Base-by-base conservation (phyloP, 2,888 invertebrate species). In the Brachylomia viminalis region DNA sequence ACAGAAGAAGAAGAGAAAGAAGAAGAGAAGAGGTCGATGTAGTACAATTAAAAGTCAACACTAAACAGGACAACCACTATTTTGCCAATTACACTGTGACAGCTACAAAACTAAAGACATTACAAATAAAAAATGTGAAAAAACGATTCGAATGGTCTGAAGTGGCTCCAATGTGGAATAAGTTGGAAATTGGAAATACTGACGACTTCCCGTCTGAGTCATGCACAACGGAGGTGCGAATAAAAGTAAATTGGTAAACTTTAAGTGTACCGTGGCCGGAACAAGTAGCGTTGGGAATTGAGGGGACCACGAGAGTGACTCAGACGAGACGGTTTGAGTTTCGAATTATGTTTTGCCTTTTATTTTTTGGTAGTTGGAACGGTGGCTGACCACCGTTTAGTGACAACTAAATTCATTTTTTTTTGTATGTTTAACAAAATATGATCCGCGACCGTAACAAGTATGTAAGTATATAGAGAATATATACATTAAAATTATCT, bases 161-260 rank as follows among this genome's bases (percentile, higher is more conserved):
- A 92, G 89, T 92, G 89, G 79, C 84, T 89, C 84, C 88, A 92
- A 90, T 90, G 91, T 90, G 88, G 92, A 92, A 93, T 92, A 94
- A 95, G 93, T 94, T 94, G 84, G 92, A 94, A 95, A 95, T 95
- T 94, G 95, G 92, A 94, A 93, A 93, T 90, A 88, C 93, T 75
- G 91, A 92, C 90, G 89, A 92, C 90, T 92, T 90, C 89, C 87
- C 86, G 86, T 82, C 90, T 90, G 90, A 91, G 88, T 90, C 92
- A 93, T 94, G 95, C 93, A 94, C 95, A 95, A 93, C 91, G 90
- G 86, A 90, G 91, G 90, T 88, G 91, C 87, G 91, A 94, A 94
- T 94, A 94, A 94, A 94, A 93, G 91, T 90, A 91, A 93, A 95
- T 94, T 94, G 94, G 91, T 90, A 93, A 95, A 95, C 93, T 95